Conservation (phyloP, 2,888 invertebrate species). For the Drosophila histrio region DNA sequence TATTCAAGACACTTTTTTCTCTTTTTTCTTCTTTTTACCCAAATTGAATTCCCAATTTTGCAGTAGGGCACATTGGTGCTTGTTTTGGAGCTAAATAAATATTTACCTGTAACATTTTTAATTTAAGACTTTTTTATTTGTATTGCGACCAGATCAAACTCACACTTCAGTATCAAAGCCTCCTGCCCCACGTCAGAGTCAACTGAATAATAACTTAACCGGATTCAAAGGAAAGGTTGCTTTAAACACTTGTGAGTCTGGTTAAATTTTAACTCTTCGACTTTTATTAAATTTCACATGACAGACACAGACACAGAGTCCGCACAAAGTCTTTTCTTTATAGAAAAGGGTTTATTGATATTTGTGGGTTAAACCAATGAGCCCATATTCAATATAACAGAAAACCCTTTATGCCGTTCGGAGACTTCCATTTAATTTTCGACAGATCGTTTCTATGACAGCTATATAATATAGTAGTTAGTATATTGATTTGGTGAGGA, state of each 20-base stretch:
- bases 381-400: not conserved
- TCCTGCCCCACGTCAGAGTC: not conserved
- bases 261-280: slow-evolving; percentile 45
- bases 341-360: slow-evolving; percentile 33
- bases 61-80: not conserved
- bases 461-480: too few species aligned
- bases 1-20: not conserved
- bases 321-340: slow-evolving; percentile 10
- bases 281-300: slow-evolving; percentile 59
- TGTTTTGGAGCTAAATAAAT: slow-evolving; percentile 34
- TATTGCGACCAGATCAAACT: slow-evolving; percentile 23
- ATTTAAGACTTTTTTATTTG: slow-evolving; percentile 29
- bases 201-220: slow-evolving; percentile 2
- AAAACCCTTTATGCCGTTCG: too few species aligned
- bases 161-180: too few species aligned
- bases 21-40: not conserved
- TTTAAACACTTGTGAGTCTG: slow-evolving; percentile 20
- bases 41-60: slow-evolving; percentile 16
- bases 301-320: slow-evolving; percentile 18
- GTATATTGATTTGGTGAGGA: too few species aligned
- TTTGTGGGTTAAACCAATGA: slow-evolving; percentile 1
- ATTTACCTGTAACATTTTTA: slow-evolving; percentile 46
- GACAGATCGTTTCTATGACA: too few species aligned
- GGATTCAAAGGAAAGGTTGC: slow-evolving; percentile 13
- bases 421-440: too few species aligned